These are phyloP conservation scores for Sabatieria punctata DNA, from an alignment of 2,888 invertebrate genomes.

Conservation along the genomic window DNA sequence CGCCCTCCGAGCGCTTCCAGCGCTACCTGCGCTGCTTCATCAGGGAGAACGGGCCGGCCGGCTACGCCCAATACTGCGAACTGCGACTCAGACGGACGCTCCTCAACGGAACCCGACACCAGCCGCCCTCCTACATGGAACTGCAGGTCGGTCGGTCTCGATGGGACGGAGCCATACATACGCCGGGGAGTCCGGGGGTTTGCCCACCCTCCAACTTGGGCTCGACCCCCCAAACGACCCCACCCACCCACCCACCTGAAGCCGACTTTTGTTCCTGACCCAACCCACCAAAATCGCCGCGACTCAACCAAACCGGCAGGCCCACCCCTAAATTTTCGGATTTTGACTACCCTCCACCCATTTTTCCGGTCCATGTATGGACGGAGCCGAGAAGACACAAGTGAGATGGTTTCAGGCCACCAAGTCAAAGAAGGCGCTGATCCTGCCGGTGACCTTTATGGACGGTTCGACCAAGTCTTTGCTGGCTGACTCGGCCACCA, in stretches of 20 bases:
- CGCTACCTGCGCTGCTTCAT: constrained; percentile 91
- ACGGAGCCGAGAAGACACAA: too few species aligned
- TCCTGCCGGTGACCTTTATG: constrained; percentile 98
- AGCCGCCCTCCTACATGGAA: constrained; percentile 96
- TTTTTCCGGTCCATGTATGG: too few species aligned
- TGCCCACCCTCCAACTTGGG: too few species aligned
- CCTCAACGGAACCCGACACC: constrained; percentile 91
- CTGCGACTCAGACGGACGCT: constrained; percentile 86
- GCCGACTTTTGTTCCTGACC: too few species aligned
- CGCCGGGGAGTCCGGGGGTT: too few species aligned
- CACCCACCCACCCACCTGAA: too few species aligned
- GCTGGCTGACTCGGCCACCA: constrained; percentile 89
- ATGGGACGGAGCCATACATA: too few species aligned
- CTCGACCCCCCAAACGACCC: too few species aligned
- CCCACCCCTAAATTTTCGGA: too few species aligned
- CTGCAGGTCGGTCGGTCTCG: constrained; percentile 54
- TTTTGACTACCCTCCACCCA: too few species aligned
- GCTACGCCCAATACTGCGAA: constrained; percentile 95
- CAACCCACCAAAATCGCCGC: too few species aligned
- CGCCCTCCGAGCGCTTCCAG: constrained; percentile 88
- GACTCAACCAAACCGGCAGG: too few species aligned
- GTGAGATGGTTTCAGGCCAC: constrained; percentile 60
- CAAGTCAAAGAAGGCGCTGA: constrained; percentile 93
- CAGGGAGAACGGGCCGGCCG: constrained; percentile 76
- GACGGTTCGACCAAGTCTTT: constrained; percentile 95